Evolutionary conservation across 2,113 vertebrate species (phyloP).

Genomic region (Mormyrus lacerda): DNA sequence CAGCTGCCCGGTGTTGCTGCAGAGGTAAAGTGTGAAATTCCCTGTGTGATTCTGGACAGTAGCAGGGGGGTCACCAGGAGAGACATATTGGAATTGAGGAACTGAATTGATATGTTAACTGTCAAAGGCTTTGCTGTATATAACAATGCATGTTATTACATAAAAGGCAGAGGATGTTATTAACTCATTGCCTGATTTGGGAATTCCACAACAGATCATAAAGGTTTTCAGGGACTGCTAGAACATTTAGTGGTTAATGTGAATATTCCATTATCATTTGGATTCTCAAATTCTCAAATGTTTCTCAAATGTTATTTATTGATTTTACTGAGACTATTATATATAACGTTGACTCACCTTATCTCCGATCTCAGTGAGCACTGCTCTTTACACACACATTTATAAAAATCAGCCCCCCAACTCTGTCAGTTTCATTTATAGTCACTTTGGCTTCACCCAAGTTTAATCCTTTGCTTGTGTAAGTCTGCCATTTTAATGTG

Average conservation of each 20-base stretch:
- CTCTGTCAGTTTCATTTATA: background rate
- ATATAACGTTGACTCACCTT: background rate
- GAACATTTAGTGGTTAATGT: background rate
- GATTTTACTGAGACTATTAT: background rate
- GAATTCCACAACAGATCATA: background rate
- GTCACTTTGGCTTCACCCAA: background rate
- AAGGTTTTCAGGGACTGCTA: background rate
- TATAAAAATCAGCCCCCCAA: background rate
- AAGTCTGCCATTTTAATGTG: background rate
- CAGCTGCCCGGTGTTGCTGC: slow-evolving; percentile 37
- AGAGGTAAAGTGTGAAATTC: slow-evolving; percentile 27
- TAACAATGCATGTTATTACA: background rate
- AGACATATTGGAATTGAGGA: background rate
- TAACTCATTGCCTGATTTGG: background rate
- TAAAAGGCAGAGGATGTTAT: background rate
- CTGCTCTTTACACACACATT: background rate
- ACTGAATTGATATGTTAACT: background rate
- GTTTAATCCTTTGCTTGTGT: background rate
- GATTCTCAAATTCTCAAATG: background rate
- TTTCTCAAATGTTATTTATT: background rate
- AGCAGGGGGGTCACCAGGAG: background rate
- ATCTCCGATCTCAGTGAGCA: background rate
- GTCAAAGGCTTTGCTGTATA: background rate
- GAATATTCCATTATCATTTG: background rate
- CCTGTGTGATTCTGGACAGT: background rate